Evolutionary conservation across 2,888 invertebrate genomes (phyloP), one percentile per base, ranked within the genome.

Genomic region (Microlaimidae sp.): DNA sequence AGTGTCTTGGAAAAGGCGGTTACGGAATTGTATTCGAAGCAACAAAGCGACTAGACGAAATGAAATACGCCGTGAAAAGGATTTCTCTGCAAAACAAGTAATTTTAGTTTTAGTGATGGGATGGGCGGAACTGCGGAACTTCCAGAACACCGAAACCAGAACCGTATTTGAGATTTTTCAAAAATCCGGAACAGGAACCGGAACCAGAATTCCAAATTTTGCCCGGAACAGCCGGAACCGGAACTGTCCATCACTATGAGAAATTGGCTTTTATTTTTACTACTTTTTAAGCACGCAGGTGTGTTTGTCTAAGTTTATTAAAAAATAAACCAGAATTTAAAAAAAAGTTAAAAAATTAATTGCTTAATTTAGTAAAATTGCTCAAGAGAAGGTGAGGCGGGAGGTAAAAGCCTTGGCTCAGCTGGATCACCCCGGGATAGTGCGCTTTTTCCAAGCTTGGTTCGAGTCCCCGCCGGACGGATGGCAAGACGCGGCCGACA

Each of bases 1-100:
- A 67, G 46, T 63, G 68, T 41, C 66, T 75, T 5, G 75, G 74
- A 2, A 68, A 66, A 47, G 95, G 95, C 23, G 95, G 93, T 0
- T 97, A 92, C 72, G 95, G 95, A 0, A 82, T 93, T 1, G 95
- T 97, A 0, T 93, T 93, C 70, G 85, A 92, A 70, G 90, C 86
- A 0, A 81, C 79, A 68, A 90, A 93, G 70, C 87, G 85, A 70
- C 81, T 92, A 54, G 95, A 97, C 69, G 87, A 90, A 64, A 83
- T 86, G 62, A 80, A 80, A 56, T 97, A 95, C 73, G 95, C 95
- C 4, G 82, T 97, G 0, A 97, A 97, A 74, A 78, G 93, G 64
- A 92, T 93, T 52, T 80, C 82, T 1, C 72, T 95, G 53, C 85
- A 89, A 1, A 82, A 73, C 60, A 73, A 69, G 74, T 73, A 56